Conservation (phyloP, 2,888 invertebrate species). For the Melikaiella ostensackeni region DNA sequence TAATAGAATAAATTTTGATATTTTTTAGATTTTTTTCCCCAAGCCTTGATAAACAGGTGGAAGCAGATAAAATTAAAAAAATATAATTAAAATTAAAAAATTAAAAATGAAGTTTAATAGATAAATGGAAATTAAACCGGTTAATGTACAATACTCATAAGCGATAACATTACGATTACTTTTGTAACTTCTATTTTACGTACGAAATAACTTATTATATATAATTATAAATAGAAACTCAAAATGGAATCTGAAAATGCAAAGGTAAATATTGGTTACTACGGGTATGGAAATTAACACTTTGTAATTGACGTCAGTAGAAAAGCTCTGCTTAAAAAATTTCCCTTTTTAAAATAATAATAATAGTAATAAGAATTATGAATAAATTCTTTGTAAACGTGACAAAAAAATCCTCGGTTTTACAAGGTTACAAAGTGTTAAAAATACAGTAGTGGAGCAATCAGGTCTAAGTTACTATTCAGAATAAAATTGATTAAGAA, state of each 20-base stretch:
- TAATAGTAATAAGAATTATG: neutral
- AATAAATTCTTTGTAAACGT: neutral
- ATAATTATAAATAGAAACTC: slow-evolving; percentile 15
- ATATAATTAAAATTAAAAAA: too few relatives aligned
- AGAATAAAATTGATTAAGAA: neutral
- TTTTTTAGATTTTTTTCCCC: neutral
- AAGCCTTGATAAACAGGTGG: slow-evolving; percentile 14
- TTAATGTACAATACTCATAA: slow-evolving; percentile 30
- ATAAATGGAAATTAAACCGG: slow-evolving; percentile 14
- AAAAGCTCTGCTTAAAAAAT: slow-evolving; percentile 1
- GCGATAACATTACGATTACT: slow-evolving; percentile 26
- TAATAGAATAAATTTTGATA: slow-evolving; percentile 25
- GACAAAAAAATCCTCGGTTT: neutral
- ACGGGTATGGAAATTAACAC: slow-evolving; percentile 3
- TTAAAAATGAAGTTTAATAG: slow-evolving; percentile 2
- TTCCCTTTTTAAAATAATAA: neutral
- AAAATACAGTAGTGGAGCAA: neutral
- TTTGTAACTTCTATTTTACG: slow-evolving; percentile 1
- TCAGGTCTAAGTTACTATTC: neutral
- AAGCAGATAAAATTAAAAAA: neutral
- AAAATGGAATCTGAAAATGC: neutral
- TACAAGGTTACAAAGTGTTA: slow-evolving; percentile 17
- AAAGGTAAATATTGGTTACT: neutral
- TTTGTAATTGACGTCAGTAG: slow-evolving; percentile 16
- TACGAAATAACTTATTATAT: slow-evolving; percentile 25